Base-by-base conservation (phyloP, 2,113 vertebrate genomes). In the Bufo bufo region DNA sequence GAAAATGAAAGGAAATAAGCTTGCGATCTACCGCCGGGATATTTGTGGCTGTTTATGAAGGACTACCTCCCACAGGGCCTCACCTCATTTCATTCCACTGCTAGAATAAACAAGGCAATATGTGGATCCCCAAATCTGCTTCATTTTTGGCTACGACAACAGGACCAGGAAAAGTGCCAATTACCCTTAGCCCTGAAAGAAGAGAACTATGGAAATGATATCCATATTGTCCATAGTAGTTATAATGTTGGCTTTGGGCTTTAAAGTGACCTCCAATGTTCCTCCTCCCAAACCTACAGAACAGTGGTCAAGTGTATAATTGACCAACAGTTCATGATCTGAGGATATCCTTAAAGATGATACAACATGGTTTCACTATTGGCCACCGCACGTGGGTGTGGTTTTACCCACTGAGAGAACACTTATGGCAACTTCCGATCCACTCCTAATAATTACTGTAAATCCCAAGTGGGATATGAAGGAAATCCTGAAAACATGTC, bases 1-100 rank as follows among this genome's bases (percentile, higher is more conserved):
- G 43, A 43, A 74, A 74, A 74, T 47, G 71, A 75, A 75, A 50
- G 72, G 72, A 75, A 75, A 75, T 49, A 75, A 50, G 72, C 45
- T 75, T 49, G 45, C 10, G 45, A 74, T 47, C 71, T 74, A 74
- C 71, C 12, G 2, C 69, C 4, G 23, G 66, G 66, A 72, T 14
- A 47, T 74, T 43, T 47, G 71, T 11, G 45, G 43, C 17, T 74
- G 6, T 47, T 47, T 74, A 74, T 16, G 72, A 10, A 50, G 72
- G 43, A 19, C 45, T 10, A 75, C 72, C 72, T 75, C 72, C 16
- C 72, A 50, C 71, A 4, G 72, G 47, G 47, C 20, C 47, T 50
- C 3, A 3, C 0, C 72, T 50, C 16, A 47, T 45, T 47, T 17
- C 6, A 33, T 71, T 43, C 13, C 69, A 50, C 6, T 75, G 45